These are phyloP conservation scores for Drosophila kikkawai DNA, from an alignment of 1,140 invertebrate species.

Conservation along the genomic window DNA sequence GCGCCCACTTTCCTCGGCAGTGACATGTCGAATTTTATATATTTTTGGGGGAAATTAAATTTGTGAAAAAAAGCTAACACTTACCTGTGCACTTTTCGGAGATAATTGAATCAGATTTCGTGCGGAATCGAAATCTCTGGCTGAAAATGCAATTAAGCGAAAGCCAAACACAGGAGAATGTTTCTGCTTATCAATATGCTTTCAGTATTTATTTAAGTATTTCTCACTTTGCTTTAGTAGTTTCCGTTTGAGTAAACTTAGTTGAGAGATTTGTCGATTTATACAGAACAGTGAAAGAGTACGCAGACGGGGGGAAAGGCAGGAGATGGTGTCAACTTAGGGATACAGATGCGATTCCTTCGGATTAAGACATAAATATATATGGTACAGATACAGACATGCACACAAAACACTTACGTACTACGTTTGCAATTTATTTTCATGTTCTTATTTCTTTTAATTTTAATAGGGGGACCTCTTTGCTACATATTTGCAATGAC, in stretches of 20 bases:
- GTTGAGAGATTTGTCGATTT: conserved; percentile 51
- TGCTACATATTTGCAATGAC: conserved; percentile 39
- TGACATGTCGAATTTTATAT: conserved; percentile 26
- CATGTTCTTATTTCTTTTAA: not conserved
- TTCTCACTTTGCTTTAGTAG: conserved; percentile 58
- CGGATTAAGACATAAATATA: conserved; percentile 37
- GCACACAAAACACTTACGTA: conserved; percentile 41
- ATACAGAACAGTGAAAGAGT: conserved; percentile 46
- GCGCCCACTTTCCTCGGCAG: not conserved
- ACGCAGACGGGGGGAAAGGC: conserved; percentile 1
- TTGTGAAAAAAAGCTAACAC: conserved; percentile 32
- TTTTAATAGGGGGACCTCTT: conserved; percentile 25
- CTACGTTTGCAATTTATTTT: conserved; percentile 21
- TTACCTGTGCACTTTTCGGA: conserved; percentile 28
- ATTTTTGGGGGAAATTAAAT: conserved; percentile 25
- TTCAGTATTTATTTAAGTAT: conserved; percentile 81
- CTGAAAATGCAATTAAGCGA: conserved; percentile 49
- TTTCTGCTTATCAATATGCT: conserved; percentile 70
- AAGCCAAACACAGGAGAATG: conserved; percentile 18
- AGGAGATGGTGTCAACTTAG: conserved; percentile 24
- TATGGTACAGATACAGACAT: conserved; percentile 35
- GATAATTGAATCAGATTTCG: conserved; percentile 42
- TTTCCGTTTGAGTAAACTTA: conserved; percentile 41
- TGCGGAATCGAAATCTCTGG: conserved; percentile 6
- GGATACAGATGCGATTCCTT: conserved; percentile 21